Percentiles rank a stretch among this genome's conserved stretches.
phyloP scores from a whole-genome alignment of 2,797 vertebrate genomes.

The Ataeniobius toweri region DNA sequence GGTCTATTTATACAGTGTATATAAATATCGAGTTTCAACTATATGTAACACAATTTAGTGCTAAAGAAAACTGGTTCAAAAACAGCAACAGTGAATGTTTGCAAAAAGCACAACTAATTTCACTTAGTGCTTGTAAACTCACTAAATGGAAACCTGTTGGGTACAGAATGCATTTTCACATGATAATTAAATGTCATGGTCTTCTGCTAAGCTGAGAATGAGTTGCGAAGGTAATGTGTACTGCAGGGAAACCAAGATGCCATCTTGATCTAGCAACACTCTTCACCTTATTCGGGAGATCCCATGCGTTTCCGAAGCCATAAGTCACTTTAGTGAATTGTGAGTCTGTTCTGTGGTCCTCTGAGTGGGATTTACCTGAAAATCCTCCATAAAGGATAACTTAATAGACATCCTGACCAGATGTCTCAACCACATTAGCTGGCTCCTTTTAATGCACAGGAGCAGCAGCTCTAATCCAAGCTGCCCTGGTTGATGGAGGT shows the following conservation, averaged over 20 bases:
- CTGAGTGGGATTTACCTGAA: not conserved
- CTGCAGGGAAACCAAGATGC: not conserved
- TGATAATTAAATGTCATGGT: not conserved
- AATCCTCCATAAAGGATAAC: not conserved
- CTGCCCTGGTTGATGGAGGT: not conserved
- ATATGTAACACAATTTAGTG: not conserved
- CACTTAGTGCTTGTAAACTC: too few species aligned
- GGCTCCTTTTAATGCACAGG: not conserved
- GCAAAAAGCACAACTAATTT: too few species aligned
- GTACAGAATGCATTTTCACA: too few species aligned
- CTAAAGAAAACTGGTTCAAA: too few species aligned
- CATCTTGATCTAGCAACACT: not conserved
- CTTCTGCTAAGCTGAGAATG: not conserved
- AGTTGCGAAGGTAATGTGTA: not conserved
- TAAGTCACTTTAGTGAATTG: not conserved
- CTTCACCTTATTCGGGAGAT: not conserved
- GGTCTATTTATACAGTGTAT: not conserved
- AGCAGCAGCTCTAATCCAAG: not conserved
- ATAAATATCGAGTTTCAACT: not conserved
- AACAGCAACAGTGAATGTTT: too few species aligned
- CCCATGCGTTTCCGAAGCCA: not conserved
- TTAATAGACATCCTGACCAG: not conserved
- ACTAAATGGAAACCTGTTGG: too few species aligned
- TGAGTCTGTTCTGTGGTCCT: not conserved
- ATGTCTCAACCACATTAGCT: not conserved